A percentile compares a stretch with the other conserved stretches of the same genome.
These are phyloP conservation scores for Echinops telfairi DNA, from an alignment of 2,113 vertebrate genomes.

Conservation along the genomic window DNA sequence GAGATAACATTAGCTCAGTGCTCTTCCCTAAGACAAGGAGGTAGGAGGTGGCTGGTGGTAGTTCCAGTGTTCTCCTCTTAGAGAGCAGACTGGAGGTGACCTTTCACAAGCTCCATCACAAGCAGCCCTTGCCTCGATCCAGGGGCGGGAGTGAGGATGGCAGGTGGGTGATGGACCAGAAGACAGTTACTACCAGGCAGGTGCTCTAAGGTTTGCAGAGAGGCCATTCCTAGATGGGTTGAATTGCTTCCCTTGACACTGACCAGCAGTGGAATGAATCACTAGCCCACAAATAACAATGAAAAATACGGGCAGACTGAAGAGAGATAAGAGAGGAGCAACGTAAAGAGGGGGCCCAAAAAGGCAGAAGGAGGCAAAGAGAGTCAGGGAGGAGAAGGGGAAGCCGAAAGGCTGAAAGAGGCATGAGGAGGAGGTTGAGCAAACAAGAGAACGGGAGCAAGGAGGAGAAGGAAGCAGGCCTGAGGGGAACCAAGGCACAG, in stretches of 20 bases:
- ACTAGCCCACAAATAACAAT: background rate
- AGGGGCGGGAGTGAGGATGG: too few relatives aligned
- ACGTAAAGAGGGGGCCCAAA: background rate
- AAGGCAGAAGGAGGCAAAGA: background rate
- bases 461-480: background rate
- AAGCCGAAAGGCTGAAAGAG: background rate
- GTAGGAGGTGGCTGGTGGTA: too few relatives aligned
- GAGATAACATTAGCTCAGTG: background rate
- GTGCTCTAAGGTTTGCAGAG: background rate
- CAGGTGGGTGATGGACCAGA: background rate
- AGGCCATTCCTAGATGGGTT: background rate
- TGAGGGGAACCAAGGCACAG: background rate
- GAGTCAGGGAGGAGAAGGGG: background rate
- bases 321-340: background rate
- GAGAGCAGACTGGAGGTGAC: slow-evolving; percentile 8
- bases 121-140: background rate
- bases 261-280: background rate
- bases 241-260: background rate
- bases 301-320: background rate
- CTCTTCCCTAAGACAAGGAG: background rate
- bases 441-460: too few relatives aligned
- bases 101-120: background rate
- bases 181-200: background rate
- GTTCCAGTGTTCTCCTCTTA: too few relatives aligned
- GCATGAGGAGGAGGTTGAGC: too few relatives aligned